These are phyloP conservation scores for Antheraea yamamai DNA, from an alignment of 2,888 invertebrate species.

Conservation along the genomic window DNA sequence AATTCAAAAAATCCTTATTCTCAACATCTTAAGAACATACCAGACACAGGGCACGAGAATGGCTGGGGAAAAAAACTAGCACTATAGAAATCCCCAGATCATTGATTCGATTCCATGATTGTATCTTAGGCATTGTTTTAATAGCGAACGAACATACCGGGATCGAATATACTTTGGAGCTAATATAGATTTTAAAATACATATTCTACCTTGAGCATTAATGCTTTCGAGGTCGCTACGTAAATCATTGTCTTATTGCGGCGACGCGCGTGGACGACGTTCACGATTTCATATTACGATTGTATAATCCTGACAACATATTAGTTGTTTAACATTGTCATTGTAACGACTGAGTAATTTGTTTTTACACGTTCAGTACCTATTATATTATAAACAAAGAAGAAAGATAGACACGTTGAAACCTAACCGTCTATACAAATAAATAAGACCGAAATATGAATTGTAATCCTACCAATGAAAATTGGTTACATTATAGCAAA, in stretches of 20 bases:
- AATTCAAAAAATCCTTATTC: background rate
- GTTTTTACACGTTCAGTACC: background rate
- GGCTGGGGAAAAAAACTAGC: background rate
- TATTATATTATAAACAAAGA: background rate
- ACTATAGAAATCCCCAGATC: background rate
- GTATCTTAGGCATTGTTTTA: background rate
- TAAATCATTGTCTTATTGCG: conserved; percentile 13
- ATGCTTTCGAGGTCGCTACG: background rate
- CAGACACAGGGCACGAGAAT: background rate
- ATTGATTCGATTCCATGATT: background rate
- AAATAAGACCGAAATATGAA: no score
- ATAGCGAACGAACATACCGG: background rate
- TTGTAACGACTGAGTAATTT: conserved; percentile 4
- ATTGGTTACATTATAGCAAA: no score
- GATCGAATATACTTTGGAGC: background rate
- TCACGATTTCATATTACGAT: conserved; percentile 15
- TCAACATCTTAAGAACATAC: background rate
- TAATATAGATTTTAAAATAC: background rate
- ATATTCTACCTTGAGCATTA: conserved; percentile 1
- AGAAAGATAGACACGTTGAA: background rate
- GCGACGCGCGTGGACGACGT: conserved; percentile 15
- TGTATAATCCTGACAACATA: conserved; percentile 6
- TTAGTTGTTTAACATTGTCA: conserved; percentile 7
- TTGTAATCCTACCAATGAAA: no score
- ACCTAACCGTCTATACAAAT: background rate